Percentiles rank a stretch among this genome's conserved stretches.
phyloP scores from a whole-genome alignment of 2,113 vertebrate species.

The Colaptes auratus region DNA sequence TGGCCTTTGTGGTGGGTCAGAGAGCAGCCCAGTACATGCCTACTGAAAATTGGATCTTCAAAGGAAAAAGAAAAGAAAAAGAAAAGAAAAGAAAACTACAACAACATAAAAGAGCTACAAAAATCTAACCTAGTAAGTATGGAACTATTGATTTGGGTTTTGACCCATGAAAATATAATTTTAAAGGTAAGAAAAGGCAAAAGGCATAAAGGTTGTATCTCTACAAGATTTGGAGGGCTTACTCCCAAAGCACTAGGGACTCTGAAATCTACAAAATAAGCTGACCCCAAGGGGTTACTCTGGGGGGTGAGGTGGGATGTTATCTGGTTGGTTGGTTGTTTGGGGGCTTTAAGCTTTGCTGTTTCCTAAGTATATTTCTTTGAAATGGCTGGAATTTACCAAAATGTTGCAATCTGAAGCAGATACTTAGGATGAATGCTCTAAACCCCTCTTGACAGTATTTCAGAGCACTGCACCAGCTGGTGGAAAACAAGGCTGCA shows the following conservation, averaged over 20 bases:
- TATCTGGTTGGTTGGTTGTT: not conserved
- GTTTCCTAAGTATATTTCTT: not conserved
- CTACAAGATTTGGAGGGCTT: not conserved
- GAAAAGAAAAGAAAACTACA: too few species aligned
- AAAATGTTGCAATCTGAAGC: not conserved
- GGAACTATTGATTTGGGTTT: not conserved
- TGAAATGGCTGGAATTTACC: not conserved
- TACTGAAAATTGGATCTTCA: not conserved
- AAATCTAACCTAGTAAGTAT: not conserved
- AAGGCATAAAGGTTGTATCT: not conserved
- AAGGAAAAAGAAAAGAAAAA: not conserved
- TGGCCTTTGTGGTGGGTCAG: fast-evolving
- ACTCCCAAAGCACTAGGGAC: not conserved
- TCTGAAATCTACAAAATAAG: not conserved
- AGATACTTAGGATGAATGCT: not conserved
- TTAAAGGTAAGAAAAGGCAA: not conserved
- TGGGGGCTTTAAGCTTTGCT: not conserved
- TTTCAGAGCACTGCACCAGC: not conserved
- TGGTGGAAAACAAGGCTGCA: not conserved
- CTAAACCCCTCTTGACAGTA: not conserved
- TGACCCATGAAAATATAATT: not conserved
- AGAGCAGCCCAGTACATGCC: not conserved
- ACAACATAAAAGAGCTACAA: not conserved
- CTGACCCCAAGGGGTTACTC: not conserved
- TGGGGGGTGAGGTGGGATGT: not conserved